phyloP scores from a whole-genome alignment of 2,113 vertebrate genomes.

The Pangasianodon hypophthalmus region DNA sequence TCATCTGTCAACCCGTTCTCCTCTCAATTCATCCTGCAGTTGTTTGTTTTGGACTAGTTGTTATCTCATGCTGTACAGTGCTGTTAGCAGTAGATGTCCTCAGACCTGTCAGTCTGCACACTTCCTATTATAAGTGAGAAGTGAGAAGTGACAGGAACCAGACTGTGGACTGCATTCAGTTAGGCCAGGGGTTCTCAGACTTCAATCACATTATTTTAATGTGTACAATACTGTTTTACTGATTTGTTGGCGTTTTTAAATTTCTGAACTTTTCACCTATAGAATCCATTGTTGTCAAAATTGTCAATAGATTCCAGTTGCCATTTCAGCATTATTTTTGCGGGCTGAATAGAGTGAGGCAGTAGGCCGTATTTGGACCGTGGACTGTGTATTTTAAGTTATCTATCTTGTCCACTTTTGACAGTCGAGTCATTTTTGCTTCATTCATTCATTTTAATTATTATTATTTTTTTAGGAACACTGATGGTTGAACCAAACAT shows the following conservation, averaged over 20 bases:
- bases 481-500: neutral
- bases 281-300: neutral
- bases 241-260: neutral
- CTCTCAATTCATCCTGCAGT: constrained; percentile 23
- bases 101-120: constrained; percentile 40
- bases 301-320: neutral
- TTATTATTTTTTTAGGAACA: neutral
- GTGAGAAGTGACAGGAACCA: constrained; percentile 38
- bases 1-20: neutral
- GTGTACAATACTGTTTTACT: neutral
- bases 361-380: neutral
- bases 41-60: constrained; percentile 29
- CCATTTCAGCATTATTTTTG: neutral
- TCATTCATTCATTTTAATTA: no score
- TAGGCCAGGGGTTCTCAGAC: neutral
- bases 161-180: constrained; percentile 2
- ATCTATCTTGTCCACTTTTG: neutral
- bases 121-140: constrained; percentile 35
- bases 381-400: neutral
- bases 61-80: constrained; percentile 32
- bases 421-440: neutral
- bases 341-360: neutral
- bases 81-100: constrained; percentile 9
- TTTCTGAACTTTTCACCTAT: neutral
- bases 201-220: neutral